These are phyloP conservation scores for Silurus aristotelis DNA, from an alignment of 2,797 vertebrate genomes.

Conservation along the genomic window DNA sequence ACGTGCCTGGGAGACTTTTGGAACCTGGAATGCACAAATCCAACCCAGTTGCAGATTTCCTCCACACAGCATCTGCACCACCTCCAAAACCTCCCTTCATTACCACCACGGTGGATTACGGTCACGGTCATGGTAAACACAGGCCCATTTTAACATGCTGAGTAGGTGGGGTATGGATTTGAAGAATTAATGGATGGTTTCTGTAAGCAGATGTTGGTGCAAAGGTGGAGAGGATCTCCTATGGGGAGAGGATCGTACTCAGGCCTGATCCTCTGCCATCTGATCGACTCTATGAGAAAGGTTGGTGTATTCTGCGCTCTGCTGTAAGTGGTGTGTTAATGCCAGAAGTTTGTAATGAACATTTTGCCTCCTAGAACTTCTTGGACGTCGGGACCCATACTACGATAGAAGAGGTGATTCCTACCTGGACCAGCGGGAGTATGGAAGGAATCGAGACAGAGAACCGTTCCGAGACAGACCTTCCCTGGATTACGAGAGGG, in stretches of 20 bases:
- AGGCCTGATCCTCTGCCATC: slow-evolving; percentile 86
- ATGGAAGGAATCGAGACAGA: slow-evolving; percentile 87
- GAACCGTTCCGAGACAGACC: slow-evolving; percentile 78
- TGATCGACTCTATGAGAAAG: slow-evolving; percentile 90
- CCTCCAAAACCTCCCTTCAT: slow-evolving; percentile 74
- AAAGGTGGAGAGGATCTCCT: slow-evolving; percentile 93
- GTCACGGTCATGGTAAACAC: slow-evolving; percentile 83
- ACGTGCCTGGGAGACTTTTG: slow-evolving; percentile 67
- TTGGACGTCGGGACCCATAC: slow-evolving; percentile 83
- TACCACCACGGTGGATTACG: slow-evolving; percentile 96
- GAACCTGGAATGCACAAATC: slow-evolving; percentile 67
- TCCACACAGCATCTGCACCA: slow-evolving; percentile 62
- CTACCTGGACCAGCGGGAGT: slow-evolving; percentile 86
- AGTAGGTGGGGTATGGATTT: background rate
- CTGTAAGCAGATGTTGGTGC: slow-evolving; percentile 65
- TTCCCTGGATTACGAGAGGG: slow-evolving; percentile 86
- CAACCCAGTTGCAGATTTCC: slow-evolving; percentile 59
- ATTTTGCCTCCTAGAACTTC: slow-evolving; percentile 62
- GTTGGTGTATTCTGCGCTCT: slow-evolving; percentile 50
- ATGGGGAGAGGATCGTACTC: slow-evolving; percentile 92
- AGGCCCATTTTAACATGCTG: background rate
- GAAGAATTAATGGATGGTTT: background rate
- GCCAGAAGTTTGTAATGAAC: background rate
- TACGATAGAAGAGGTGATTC: slow-evolving; percentile 86
- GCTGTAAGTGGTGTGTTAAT: background rate